A percentile compares a stretch with the other conserved stretches of the same genome.
phyloP scores from a whole-genome alignment of 2,113 vertebrate species.

The Odocoileus hemionus region DNA sequence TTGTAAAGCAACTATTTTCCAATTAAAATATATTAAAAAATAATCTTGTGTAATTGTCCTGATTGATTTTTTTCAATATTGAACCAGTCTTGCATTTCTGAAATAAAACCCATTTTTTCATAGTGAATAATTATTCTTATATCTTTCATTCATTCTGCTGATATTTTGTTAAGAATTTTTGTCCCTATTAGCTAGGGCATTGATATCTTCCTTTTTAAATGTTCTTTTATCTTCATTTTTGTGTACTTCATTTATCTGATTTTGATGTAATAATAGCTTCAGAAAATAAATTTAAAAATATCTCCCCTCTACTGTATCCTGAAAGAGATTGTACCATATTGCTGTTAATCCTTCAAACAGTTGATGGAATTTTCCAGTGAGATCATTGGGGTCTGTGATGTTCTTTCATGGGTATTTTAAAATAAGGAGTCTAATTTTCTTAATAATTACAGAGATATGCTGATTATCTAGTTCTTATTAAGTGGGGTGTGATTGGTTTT shows the following conservation, averaged over 20 bases:
- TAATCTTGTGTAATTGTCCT: background rate
- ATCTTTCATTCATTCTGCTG: background rate
- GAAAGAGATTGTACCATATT: background rate
- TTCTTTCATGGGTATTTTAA: background rate
- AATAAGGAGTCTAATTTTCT: background rate
- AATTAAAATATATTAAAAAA: background rate
- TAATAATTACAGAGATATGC: background rate
- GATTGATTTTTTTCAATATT: background rate
- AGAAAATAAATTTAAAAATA: background rate
- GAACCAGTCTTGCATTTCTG: background rate
- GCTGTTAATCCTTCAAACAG: background rate
- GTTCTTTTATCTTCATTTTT: background rate
- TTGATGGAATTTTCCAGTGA: background rate
- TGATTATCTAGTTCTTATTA: background rate
- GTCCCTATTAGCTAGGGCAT: background rate
- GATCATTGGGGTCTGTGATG: background rate
- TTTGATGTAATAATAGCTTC: background rate
- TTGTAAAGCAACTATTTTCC: background rate
- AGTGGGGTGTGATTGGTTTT: background rate
- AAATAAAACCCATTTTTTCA: background rate
- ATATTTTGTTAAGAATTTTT: background rate
- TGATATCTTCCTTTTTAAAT: background rate
- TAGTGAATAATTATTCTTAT: background rate
- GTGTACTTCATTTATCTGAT: background rate
- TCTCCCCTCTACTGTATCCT: background rate